Conservation (phyloP, 1,140 invertebrate species). For the Caenorhabditis latens region DNA sequence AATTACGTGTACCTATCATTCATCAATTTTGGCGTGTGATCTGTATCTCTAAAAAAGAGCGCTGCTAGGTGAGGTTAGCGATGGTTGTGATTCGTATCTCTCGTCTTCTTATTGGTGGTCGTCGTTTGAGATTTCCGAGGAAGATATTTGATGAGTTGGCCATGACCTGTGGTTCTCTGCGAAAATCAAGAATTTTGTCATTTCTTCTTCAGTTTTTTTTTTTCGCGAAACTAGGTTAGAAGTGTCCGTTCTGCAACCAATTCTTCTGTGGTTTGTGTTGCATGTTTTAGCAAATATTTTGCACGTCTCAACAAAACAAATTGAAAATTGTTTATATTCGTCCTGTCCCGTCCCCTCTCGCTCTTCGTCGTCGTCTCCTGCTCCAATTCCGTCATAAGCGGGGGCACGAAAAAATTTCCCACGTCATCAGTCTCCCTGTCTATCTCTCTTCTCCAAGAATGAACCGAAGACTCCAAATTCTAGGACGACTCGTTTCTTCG, state of each 20-base stretch:
- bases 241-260: no score
- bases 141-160: background rate
- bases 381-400: slow-evolving; percentile 29
- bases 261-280: no score
- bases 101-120: background rate
- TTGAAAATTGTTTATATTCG: slow-evolving; percentile 9
- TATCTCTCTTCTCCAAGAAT: background rate
- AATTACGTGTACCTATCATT: slow-evolving; percentile 44
- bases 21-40: background rate
- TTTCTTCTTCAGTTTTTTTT: no score
- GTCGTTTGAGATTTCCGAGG: background rate
- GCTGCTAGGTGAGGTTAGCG: slow-evolving; percentile 6
- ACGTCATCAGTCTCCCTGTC: background rate
- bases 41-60: background rate
- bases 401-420: background rate
- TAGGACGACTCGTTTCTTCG: no score
- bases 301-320: background rate
- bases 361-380: background rate
- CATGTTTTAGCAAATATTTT: no score
- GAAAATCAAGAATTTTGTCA: background rate
- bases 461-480: background rate
- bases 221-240: no score
- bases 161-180: background rate
- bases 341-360: background rate
- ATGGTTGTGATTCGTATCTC: slow-evolving; percentile 7